Evolutionary conservation across 2,797 vertebrate genomes (phyloP), one percentile per base, ranked within the genome.

Genomic region (Darevskia mixta): DNA sequence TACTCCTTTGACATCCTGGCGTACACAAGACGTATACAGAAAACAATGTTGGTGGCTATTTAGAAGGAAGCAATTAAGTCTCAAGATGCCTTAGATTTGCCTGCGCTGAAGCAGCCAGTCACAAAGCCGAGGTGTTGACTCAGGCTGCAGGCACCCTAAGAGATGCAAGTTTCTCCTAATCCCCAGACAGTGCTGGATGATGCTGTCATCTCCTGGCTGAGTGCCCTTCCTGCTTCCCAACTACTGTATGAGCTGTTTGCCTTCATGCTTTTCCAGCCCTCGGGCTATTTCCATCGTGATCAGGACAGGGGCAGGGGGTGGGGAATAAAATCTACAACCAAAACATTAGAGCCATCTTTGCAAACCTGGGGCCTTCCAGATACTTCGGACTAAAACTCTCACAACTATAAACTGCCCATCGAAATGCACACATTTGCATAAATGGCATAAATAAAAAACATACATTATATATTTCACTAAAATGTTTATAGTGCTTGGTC

Each of bases 231-330:
- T 15, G 17, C 49, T 93, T 93, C 94, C 93, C 83, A 82, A 32
- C 43, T 79, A n/a, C n/a, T n/a, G n/a, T n/a, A 69, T 69, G n/a
- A n/a, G 88, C 87, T 91, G 91, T 90, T 94, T 93, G 87, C 55
- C 82, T 93, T 84, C 80, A 32, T 79, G 90, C 93, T 81, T 73
- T 94, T 94, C 94, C 94, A 95, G 86, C 55, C 85, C 89, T 80
- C 45, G 13, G 91, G 94, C 92, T 87, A 85, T 88, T 94, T 92
- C 87, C 20, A 1, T 89, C 92, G 58, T 23, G 8, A 88, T 0
- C 27, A 27, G 23, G 66, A 17, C 2, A 35, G 5, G 38, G 32
- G 86, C 35, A 77, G 55, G 1, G 43, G 32, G 86, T n/a, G 82
- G 82, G 87, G 86, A 90, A 69, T 92, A 91, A 80, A 92, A 86